A percentile compares a stretch with the other conserved stretches of the same genome.
Evolutionary conservation across 92 coral and sea anemone species (phyloP).

Genomic region (Porites lobata): DNA sequence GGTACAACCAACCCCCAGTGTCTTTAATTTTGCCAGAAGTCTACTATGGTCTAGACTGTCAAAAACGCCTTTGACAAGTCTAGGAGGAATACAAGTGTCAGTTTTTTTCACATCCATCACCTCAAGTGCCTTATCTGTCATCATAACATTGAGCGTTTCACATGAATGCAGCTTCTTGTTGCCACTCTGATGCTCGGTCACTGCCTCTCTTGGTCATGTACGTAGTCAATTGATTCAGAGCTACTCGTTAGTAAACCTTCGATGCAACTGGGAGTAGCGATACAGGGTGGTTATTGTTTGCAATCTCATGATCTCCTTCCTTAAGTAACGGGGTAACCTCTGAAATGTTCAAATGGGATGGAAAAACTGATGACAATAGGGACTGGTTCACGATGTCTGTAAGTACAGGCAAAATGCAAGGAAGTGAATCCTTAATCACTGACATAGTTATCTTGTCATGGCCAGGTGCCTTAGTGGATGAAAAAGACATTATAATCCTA

Average conservation of each 20-base stretch:
- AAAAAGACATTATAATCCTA: no score
- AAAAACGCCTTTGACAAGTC: not conserved
- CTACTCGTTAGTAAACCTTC: no score
- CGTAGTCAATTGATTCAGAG: no score
- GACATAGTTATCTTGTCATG: not conserved
- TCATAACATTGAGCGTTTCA: no score
- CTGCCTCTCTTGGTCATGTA: no score
- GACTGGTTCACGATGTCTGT: not conserved
- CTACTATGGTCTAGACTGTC: not conserved
- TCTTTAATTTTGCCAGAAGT: slow-evolving; percentile 25
- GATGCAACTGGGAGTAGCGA: not conserved
- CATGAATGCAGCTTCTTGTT: no score
- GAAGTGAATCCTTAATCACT: not conserved
- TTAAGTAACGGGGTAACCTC: not conserved
- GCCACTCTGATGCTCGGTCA: no score
- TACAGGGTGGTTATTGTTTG: no score
- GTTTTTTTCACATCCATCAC: no score
- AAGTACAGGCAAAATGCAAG: not conserved
- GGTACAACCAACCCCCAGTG: slow-evolving; percentile 3
- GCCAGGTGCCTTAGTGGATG: not conserved
- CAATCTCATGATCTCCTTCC: not conserved
- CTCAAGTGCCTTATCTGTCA: no score
- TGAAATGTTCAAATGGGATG: not conserved
- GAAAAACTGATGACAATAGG: not conserved
- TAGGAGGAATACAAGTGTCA: not conserved